These are phyloP conservation scores for Ochlodes sylvanus DNA, from an alignment of 2,888 invertebrate species.

Conservation along the genomic window DNA sequence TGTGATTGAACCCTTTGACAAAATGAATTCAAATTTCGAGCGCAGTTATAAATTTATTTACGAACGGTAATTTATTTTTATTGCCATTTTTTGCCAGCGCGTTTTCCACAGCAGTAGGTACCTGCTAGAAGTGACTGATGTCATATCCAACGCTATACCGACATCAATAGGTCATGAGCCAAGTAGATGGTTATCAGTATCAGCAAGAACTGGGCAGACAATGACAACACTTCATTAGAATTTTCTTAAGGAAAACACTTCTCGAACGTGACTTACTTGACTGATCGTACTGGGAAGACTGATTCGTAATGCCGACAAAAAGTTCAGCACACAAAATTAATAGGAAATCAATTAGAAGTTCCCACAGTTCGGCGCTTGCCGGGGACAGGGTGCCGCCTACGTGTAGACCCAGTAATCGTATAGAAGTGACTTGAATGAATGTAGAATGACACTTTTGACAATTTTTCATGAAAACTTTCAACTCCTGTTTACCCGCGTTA, in stretches of 20 bases:
- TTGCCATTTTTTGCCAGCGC: background rate
- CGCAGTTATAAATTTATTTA: too few relatives aligned
- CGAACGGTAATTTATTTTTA: background rate
- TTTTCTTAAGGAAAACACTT: constrained; percentile 26
- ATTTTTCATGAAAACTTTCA: too few relatives aligned
- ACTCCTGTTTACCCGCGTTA: too few relatives aligned
- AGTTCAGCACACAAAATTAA: constrained; percentile 47
- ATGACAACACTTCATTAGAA: constrained; percentile 31
- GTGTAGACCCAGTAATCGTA: constrained; percentile 31
- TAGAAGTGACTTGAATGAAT: constrained; percentile 27
- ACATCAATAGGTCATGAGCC: background rate
- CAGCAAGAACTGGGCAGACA: constrained; percentile 2
- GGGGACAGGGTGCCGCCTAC: constrained; percentile 49
- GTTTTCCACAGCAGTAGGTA: background rate
- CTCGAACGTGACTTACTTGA: constrained; percentile 21
- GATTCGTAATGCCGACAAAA: constrained; percentile 42
- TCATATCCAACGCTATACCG: background rate
- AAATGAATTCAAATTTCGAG: too few relatives aligned
- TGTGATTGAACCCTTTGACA: too few relatives aligned
- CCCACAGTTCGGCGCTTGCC: constrained; percentile 50
- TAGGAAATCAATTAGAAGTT: constrained; percentile 58
- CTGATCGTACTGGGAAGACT: constrained; percentile 24
- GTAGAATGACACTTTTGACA: background rate
- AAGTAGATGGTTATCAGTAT: constrained; percentile 17
- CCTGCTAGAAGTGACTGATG: background rate